Base-by-base conservation (phyloP, 1,140 invertebrate species). In the Propsilocerus akamusi region DNA sequence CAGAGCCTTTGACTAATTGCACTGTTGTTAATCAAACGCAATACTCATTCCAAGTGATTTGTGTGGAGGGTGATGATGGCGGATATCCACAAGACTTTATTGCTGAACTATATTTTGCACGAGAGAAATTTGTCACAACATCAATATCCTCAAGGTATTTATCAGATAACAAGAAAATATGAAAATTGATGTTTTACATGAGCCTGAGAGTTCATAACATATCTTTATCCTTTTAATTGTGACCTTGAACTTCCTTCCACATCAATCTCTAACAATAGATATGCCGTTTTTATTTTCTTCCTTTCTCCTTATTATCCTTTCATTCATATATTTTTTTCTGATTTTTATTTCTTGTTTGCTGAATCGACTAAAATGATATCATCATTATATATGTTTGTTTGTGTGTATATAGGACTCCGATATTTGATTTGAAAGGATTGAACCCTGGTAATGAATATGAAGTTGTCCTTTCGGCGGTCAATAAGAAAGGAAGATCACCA, bases 61-160 rank as follows among this genome's bases (percentile, higher is more conserved):
- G 82, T 62, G 66, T 68, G 24, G 80, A 81, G 59, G 80, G 80
- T 14, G 84, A 81, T 63, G 79, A 84, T 61, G 82, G 79, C 10
- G 80, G 81, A 24, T 66, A 83, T 22, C 69, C 72, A 25, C 80
- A 83, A 61, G 68, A 71, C 53, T 83, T 83, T 63, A 71, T 77
- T 24, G 72, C 81, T 57, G 76, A 81, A 59, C 74, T 83, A 17
- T 75, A 74, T 54, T 71, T 73, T 56, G 58, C 61, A 12, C 64
- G 68, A 46, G 62, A 68, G 4, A 66, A 71, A 23, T 66, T 68
- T 53, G 58, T 76, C 25, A 67, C 74, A 26, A 71, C 67, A 58
- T 75, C 75, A 55, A 65, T 76, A 55, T 73, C 65, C 25, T 72
- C 57, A 51, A 55, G 54, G 48, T 49, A 34, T 24, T 17, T 47